Evolutionary conservation across 2,113 vertebrate species (phyloP).

Genomic region (Halichoerus grypus): DNA sequence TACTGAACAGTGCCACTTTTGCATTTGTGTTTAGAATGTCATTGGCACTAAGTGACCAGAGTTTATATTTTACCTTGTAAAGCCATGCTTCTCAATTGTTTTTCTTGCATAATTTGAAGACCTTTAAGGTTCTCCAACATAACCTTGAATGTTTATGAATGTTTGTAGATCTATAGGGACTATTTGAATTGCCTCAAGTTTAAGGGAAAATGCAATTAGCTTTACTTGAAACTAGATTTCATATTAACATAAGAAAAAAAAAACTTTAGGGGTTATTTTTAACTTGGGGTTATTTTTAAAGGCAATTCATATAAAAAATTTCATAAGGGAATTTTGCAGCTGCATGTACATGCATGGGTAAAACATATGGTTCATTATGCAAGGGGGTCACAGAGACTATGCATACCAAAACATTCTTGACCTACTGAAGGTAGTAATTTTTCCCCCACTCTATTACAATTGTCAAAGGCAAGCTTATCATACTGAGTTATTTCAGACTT

Average conservation of each 20-base stretch:
- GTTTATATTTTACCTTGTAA: conserved; percentile 15
- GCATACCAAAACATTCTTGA: neutral
- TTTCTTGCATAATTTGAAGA: neutral
- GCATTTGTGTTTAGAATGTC: neutral
- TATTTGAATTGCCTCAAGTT: neutral
- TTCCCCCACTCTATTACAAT: neutral
- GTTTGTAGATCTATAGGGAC: neutral
- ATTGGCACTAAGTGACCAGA: neutral
- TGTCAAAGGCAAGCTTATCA: neutral
- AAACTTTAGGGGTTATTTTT: neutral
- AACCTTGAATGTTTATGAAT: neutral
- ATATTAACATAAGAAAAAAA: neutral
- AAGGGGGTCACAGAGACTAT: neutral
- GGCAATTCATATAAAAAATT: neutral
- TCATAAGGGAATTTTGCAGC: neutral
- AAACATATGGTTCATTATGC: neutral
- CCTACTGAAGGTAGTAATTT: neutral
- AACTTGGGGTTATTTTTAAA: neutral
- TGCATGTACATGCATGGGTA: neutral
- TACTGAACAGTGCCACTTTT: neutral
- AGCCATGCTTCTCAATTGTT: neutral
- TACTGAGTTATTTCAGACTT: neutral
- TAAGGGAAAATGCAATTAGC: neutral
- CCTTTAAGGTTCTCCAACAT: neutral
- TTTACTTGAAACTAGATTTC: neutral